Conservation (phyloP, 1,140 invertebrate genomes). For the Drosophila busckii region DNA sequence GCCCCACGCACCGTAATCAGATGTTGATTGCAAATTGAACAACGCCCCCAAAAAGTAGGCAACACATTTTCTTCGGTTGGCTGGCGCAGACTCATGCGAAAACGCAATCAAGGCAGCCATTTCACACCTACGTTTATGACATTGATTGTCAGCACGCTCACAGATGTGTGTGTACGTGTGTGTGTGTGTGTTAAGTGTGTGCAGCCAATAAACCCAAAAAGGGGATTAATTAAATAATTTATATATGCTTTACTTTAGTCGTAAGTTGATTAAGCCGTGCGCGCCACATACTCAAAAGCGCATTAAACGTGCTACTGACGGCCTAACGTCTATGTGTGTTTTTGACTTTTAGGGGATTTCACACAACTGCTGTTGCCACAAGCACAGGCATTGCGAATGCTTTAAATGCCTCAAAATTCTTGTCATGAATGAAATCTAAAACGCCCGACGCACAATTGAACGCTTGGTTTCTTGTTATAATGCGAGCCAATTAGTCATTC, state of each 20-base stretch:
- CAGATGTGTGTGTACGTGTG: neutral
- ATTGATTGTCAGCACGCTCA: conserved; percentile 69
- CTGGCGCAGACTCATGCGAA: conserved; percentile 52
- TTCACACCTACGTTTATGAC: conserved; percentile 71
- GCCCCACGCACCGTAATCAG: no score
- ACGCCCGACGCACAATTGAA: no score
- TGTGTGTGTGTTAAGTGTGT: conserved; percentile 18
- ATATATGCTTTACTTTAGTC: conserved; percentile 69
- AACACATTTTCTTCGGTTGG: conserved; percentile 33
- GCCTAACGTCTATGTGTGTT: neutral
- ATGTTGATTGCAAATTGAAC: conserved; percentile 37
- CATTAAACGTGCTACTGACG: conserved; percentile 43
- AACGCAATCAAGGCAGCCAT: conserved; percentile 55
- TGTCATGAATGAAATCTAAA: no score
- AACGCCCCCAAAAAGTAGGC: conserved; percentile 37
- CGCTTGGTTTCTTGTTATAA: conserved; percentile 30
- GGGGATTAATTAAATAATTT: conserved; percentile 76
- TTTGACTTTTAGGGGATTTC: conserved; percentile 37
- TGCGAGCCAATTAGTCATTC: conserved; percentile 54
- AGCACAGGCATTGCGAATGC: neutral
- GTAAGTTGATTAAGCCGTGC: conserved; percentile 68
- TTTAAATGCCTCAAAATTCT: no score
- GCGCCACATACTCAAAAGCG: conserved; percentile 29
- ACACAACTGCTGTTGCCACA: conserved; percentile 32
- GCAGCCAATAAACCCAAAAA: conserved; percentile 55